phyloP scores from a whole-genome alignment of 2,888 invertebrate species.

The Micoletzkya japonica region DNA sequence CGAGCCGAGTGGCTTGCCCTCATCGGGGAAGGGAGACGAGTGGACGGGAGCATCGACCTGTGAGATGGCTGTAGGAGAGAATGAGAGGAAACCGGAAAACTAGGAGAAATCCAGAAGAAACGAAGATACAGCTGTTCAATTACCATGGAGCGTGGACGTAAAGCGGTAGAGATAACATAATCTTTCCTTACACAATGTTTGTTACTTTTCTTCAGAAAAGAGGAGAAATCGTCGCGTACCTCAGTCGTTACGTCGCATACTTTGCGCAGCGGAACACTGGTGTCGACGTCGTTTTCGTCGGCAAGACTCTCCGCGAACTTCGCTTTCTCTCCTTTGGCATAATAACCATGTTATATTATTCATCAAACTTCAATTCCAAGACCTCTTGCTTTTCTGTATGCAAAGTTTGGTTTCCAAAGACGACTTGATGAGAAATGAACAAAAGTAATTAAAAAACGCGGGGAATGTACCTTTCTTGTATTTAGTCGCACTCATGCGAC shows the following conservation, averaged over 20 bases:
- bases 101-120: too few species aligned
- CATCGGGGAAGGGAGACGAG: conserved; percentile 38
- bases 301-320: conserved; percentile 48
- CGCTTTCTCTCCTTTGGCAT: conserved; percentile 46
- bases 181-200: not conserved
- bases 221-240: conserved; percentile 26
- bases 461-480: conserved; percentile 15
- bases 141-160: too few species aligned
- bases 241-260: conserved; percentile 46
- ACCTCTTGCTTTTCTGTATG: too few species aligned
- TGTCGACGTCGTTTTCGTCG: conserved; percentile 45
- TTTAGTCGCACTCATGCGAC: conserved; percentile 7
- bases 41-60: conserved; percentile 46
- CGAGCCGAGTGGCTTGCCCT: conserved; percentile 17
- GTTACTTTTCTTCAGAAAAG: not conserved
- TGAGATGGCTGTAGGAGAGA: too few species aligned
- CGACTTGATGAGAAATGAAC: too few species aligned
- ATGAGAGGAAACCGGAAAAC: too few species aligned
- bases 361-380: conserved; percentile 1
- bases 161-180: not conserved
- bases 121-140: too few species aligned
- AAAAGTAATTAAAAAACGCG: too few species aligned
- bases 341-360: not conserved
- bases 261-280: conserved; percentile 36
- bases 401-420: too few species aligned